Percentiles rank a stretch among this genome's conserved stretches.
These are phyloP conservation scores for Cenopis cana DNA, from an alignment of 2,888 invertebrate genomes.

Conservation along the genomic window DNA sequence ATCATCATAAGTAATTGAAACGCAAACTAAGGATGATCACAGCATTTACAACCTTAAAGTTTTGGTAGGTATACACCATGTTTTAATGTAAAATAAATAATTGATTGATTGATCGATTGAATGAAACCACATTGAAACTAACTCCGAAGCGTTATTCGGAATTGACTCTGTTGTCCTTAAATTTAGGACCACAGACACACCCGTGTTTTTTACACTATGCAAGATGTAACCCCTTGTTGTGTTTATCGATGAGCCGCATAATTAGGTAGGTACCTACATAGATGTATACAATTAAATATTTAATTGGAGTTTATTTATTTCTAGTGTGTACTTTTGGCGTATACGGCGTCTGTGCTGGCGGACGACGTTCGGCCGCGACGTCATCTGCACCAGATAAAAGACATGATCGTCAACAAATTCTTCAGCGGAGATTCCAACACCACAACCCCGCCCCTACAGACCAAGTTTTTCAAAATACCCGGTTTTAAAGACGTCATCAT, in stretches of 20 bases:
- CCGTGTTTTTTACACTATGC: background rate
- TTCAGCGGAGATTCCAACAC: conserved; percentile 17
- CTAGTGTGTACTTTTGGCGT: conserved; percentile 59
- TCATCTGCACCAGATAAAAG: conserved; percentile 33
- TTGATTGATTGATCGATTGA: no score
- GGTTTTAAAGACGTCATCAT: conserved; percentile 43
- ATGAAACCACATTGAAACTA: no score
- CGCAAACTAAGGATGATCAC: no score
- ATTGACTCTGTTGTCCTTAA: background rate
- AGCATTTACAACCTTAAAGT: no score
- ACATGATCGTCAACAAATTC: conserved; percentile 25
- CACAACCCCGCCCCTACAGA: conserved; percentile 1
- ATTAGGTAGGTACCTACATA: background rate
- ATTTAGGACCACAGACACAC: no score
- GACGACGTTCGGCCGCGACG: conserved; percentile 33
- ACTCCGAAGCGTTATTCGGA: no score
- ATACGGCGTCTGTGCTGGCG: conserved; percentile 50
- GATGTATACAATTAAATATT: no score
- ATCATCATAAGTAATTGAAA: no score
- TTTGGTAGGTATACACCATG: no score
- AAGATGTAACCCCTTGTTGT: background rate
- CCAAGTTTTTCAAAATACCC: conserved; percentile 30
- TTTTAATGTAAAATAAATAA: no score
- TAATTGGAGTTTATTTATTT: conserved; percentile 48
- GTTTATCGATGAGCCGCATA: no score